Evolutionary conservation across 2,797 vertebrate genomes (phyloP), one percentile per base, ranked within the genome.

Genomic region (Pseudomugil gertrudae): DNA sequence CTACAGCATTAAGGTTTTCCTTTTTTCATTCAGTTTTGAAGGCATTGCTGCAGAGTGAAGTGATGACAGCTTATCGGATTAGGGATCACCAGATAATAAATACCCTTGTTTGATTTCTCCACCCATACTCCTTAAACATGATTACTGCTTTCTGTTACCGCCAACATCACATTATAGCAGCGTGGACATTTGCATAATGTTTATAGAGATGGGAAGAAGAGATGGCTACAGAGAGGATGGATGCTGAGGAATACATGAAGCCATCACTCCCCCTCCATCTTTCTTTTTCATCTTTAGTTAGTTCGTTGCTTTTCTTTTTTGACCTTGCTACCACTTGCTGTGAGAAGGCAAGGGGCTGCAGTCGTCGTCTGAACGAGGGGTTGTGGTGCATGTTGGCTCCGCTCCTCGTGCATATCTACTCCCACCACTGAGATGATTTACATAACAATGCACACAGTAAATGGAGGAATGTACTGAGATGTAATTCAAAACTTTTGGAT

Each of bases 31-130:
- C 19, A 5, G 60, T 66, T 85, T 67, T 76, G 63, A 80, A 83
- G 73, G 54, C 81, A 80, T 81, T 45, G 73, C 80, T 79, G 80
- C 75, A 71, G 80, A 90, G 86, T 88, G 89, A 89, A 93, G 90
- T 90, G 91, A 89, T 90, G 87, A 84, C 86, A 88, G 89, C 63
- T 93, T 93, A 92, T 93, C 84, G 81, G 91, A 92, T 94, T 92
- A 92, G 78, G 77, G 80, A 91, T 93, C 86, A 55, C 77, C 29
- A 74, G 81, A 90, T 92, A 92, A 91, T 93, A 92, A 94, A 93
- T 90, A 88, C 81, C 74, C 88, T 87, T 89, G 89, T 91, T 90
- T 91, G 91, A 90, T 90, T 89, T 84, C 88, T 89, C 84, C 80
- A 79, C 87, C 87, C 87, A 81, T 89, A 83, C 87, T 87, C 79